Evolutionary conservation across 64 coral and sea anemone species (phyloP), one percentile per base, ranked within the genome.

Genomic region (Pachyseris speciosa): DNA sequence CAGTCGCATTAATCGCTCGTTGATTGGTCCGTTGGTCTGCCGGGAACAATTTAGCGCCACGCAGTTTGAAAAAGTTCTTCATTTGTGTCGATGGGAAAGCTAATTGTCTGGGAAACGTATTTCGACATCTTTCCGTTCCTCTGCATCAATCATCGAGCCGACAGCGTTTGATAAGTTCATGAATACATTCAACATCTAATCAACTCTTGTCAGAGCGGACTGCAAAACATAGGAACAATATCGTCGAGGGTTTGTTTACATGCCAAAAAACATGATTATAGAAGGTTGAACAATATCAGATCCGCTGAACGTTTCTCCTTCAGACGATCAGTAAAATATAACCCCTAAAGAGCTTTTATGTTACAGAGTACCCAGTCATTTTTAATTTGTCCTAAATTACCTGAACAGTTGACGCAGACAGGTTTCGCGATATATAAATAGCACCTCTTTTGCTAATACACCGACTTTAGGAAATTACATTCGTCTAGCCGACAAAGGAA

Each of bases 21-120:
- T 96, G 95, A 96, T 96, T 96, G 95, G 95, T 69, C 19, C 39
- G 69, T 7, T 34, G 50, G 16, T 79, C 69, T 50, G 78, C 63
- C 45, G 77, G 27, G 73, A 93, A 93, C 63, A 87, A 80, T 87
- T 92, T 86, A 39, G 50, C 69, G 49, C 64, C 43, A 50, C 28
- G 69, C 84, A 50, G 73, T 76, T 76, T 47, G 38, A 12, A 51
- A 50, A 74, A 76, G 10, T 51, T 39, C 70, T 89, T 37, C 65
- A 24, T 37, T 50, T 44, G 16, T 16, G 10, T 55, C 51, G 51
- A 55, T 55, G 51, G 51, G 27, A 61, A 61, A 48, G 66, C 89
- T 17, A 38, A 63, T 91, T 78, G 22, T 78, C 67, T 68, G 24
- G 30, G 57, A 27, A n/a, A 68, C 42, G 33, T 60, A 60, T n/a